Evolutionary conservation across 1,140 invertebrate genomes (phyloP).

Genomic region (Pectinophora gossypiella): DNA sequence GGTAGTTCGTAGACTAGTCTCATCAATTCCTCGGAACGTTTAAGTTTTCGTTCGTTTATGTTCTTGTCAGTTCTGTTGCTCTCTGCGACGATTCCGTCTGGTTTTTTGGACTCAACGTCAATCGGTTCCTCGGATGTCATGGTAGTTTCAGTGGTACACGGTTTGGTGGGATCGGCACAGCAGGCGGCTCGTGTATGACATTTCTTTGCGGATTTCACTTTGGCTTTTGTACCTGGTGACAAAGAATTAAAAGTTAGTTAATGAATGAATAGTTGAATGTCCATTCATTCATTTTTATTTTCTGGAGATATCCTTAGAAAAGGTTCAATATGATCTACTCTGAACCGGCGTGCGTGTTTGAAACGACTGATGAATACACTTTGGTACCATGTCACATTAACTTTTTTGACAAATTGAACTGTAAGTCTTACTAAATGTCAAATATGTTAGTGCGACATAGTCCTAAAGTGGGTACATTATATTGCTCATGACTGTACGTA

Average conservation of each 20-base stretch:
- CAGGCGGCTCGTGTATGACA: slow-evolving; percentile 25
- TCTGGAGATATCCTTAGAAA: too few relatives aligned
- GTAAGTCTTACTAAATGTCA: too few relatives aligned
- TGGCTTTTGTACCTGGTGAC: slow-evolving; percentile 11
- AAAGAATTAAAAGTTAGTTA: slow-evolving; percentile 10
- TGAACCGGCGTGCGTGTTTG: too few relatives aligned
- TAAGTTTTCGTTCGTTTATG: slow-evolving; percentile 37
- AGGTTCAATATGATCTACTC: too few relatives aligned
- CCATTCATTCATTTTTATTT: too few relatives aligned
- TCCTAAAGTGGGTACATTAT: too few relatives aligned
- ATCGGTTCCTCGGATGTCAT: slow-evolving; percentile 67
- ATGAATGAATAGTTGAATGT: neutral
- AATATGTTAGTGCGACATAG: too few relatives aligned
- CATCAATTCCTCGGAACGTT: slow-evolving; percentile 67
- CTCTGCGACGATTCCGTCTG: slow-evolving; percentile 34
- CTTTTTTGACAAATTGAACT: too few relatives aligned
- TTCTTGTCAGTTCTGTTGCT: slow-evolving; percentile 37
- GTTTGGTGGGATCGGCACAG: slow-evolving; percentile 8
- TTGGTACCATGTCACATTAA: too few relatives aligned
- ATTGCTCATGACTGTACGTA: too few relatives aligned
- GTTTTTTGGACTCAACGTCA: slow-evolving; percentile 53
- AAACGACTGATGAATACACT: too few relatives aligned
- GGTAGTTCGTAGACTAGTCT: slow-evolving; percentile 68
- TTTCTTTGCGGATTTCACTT: slow-evolving; percentile 24
- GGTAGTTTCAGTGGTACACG: slow-evolving; percentile 32